A percentile compares a stretch with the other conserved stretches of the same genome.
These are phyloP conservation scores for Solenodon paradoxus DNA, from an alignment of 2,113 vertebrate species.

Conservation along the genomic window DNA sequence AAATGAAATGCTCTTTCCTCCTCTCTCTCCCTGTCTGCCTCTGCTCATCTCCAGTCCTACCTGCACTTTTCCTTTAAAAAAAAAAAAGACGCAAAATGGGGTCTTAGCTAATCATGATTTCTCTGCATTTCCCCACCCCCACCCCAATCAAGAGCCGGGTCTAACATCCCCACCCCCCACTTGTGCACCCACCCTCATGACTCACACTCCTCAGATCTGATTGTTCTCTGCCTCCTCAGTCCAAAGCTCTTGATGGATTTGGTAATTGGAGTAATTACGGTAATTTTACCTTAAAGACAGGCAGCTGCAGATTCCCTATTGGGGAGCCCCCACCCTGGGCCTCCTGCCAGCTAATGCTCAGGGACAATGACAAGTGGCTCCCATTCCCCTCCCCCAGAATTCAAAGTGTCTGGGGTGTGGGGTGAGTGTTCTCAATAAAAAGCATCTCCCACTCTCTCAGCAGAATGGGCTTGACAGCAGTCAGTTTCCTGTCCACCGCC, in stretches of 20 bases:
- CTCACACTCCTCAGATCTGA: constrained; percentile 55
- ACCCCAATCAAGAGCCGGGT: background rate
- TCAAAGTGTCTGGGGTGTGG: constrained; percentile 29
- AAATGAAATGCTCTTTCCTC: too few species aligned
- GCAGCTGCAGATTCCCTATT: constrained; percentile 82
- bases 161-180: background rate
- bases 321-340: constrained; percentile 70
- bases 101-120: background rate
- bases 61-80: too few species aligned
- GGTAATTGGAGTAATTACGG: constrained; percentile 89
- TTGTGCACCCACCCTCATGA: background rate
- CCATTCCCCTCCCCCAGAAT: constrained; percentile 77
- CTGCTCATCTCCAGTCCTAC: too few species aligned
- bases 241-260: constrained; percentile 81
- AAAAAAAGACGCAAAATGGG: too few species aligned
- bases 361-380: constrained; percentile 81
- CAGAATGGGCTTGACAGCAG: background rate
- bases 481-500: background rate
- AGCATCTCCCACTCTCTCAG: background rate
- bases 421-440: background rate
- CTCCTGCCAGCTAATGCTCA: constrained; percentile 82
- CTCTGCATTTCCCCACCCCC: constrained; percentile 1
- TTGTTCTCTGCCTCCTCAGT: constrained; percentile 79
- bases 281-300: constrained; percentile 87
- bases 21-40: too few species aligned